These are phyloP conservation scores for Xiphophorus couchianus DNA, from an alignment of 2,113 vertebrate species.

Conservation along the genomic window DNA sequence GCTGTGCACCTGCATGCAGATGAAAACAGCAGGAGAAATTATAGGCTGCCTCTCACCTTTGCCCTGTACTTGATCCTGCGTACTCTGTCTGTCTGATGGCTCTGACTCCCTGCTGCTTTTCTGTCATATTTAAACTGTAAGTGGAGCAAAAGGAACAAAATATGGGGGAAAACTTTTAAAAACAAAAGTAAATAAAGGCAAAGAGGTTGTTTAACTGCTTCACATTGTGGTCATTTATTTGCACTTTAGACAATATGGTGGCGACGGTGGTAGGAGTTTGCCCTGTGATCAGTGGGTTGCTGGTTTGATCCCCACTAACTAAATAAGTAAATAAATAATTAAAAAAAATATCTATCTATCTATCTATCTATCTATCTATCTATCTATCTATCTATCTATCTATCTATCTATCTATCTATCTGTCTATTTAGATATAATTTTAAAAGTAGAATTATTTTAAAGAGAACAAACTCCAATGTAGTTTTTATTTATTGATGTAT, in stretches of 20 bases:
- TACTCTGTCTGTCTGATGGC: slow-evolving; percentile 37
- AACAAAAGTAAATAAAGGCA: background rate
- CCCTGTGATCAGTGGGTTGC: too few relatives aligned
- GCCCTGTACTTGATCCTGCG: slow-evolving; percentile 49
- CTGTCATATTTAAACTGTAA: slow-evolving; percentile 52
- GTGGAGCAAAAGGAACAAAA: background rate
- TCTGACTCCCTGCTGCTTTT: slow-evolving; percentile 40
- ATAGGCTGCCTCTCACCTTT: slow-evolving; percentile 55
- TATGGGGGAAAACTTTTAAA: slow-evolving; percentile 1
- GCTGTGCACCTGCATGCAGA: slow-evolving; percentile 51
- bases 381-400: too few relatives aligned
- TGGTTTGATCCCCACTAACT: too few relatives aligned
- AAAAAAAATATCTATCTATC: too few relatives aligned
- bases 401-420: too few relatives aligned
- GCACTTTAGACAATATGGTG: background rate
- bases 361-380: too few relatives aligned
- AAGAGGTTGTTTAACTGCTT: background rate
- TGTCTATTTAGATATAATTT: too few relatives aligned
- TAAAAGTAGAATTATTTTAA: too few relatives aligned
- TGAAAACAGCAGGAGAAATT: slow-evolving; percentile 70
- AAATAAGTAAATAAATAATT: too few relatives aligned
- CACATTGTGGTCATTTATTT: background rate
- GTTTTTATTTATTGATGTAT: too few relatives aligned
- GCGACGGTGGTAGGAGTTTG: too few relatives aligned
- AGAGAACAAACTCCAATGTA: too few relatives aligned